Evolutionary conservation across 2,797 vertebrate genomes (phyloP).

Genomic region (Typhlichthys subterraneus): DNA sequence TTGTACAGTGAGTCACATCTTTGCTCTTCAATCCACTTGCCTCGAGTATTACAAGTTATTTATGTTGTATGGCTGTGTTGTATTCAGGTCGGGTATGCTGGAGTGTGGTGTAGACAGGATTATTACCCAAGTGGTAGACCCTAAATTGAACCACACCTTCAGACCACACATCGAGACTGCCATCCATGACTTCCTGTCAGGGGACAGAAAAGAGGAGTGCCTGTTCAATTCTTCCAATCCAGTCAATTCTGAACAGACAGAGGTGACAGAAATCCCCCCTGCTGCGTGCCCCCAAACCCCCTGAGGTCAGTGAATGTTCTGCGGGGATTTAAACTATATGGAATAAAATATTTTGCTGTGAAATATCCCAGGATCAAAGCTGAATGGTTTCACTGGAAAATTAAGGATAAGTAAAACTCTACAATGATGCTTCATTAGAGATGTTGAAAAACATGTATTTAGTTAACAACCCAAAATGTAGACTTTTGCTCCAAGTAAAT

Average conservation of each 20-base stretch:
- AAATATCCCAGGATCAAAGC: background rate
- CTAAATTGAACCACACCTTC: constrained; percentile 98
- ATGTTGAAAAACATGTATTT: too few relatives aligned
- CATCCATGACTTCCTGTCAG: constrained; percentile 92
- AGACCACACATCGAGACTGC: constrained; percentile 96
- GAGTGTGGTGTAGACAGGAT: constrained; percentile 98
- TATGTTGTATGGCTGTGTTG: background rate
- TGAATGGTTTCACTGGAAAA: background rate
- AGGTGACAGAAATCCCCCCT: constrained; percentile 79
- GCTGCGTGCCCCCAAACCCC: constrained; percentile 83
- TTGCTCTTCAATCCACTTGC: background rate
- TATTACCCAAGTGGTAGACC: constrained; percentile 98
- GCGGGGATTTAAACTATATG: too few relatives aligned
- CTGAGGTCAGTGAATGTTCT: constrained; percentile 72
- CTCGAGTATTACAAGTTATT: background rate
- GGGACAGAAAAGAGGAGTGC: constrained; percentile 87
- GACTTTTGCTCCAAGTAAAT: too few relatives aligned
- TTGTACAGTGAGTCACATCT: constrained; percentile 87
- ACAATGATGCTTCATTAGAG: too few relatives aligned
- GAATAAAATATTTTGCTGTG: too few relatives aligned
- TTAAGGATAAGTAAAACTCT: too few relatives aligned
- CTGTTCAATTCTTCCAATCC: constrained; percentile 58
- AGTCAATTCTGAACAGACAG: constrained; percentile 76
- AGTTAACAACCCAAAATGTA: too few relatives aligned
- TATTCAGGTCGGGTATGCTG: constrained; percentile 92